Base-by-base conservation (phyloP, 2,888 invertebrate species). In the Leucophenga montana region DNA sequence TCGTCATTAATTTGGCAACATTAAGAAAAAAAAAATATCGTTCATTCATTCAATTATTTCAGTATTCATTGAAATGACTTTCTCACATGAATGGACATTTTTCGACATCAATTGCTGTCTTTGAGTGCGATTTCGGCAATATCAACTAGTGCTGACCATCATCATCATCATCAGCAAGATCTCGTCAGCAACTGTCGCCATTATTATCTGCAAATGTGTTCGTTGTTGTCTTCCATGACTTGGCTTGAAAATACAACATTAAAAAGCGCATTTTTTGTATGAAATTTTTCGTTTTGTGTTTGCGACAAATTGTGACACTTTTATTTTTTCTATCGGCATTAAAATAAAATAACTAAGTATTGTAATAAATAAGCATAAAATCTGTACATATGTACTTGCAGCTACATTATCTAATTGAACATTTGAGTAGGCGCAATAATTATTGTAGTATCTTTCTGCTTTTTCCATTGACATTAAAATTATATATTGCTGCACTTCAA, bases 81-180 rank as follows among this genome's bases (percentile, higher is more conserved):
- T 64, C 62, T 48, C 62, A 64, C 46, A 64, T 64, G 62, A 64
- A 22, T 64, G 46, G 14, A 48, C 62, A 13, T 48, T 64, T 57
- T 48, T 22, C 62, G 20, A 59, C 59, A 59, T 59, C 31, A 27
- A 14, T 56, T 18, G 56, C 22, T 18, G 39, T 18, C 13, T 50
- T 50, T 44, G 1, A n/a, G 27, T 31, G 13, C 57, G 31, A 57
- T 31, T 27, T 27, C 57, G n/a, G 13, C 31, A 57, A 27, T 27
- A 57, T n/a, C 22, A 22, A 14, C 57, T 9, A 27, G 14, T 27
- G n/a, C 11, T 39, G 18, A 61, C 20, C 61, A 39, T 39, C 61
- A 61, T 61, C 33, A 11, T 50, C n/a, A 33, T 5, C 59, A 33
- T 13, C 57, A 27, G 2, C 56, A 56, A 27, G 14, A 27, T n/a